These are phyloP conservation scores for Perca flavescens DNA, from an alignment of 2,113 vertebrate species.

Conservation along the genomic window DNA sequence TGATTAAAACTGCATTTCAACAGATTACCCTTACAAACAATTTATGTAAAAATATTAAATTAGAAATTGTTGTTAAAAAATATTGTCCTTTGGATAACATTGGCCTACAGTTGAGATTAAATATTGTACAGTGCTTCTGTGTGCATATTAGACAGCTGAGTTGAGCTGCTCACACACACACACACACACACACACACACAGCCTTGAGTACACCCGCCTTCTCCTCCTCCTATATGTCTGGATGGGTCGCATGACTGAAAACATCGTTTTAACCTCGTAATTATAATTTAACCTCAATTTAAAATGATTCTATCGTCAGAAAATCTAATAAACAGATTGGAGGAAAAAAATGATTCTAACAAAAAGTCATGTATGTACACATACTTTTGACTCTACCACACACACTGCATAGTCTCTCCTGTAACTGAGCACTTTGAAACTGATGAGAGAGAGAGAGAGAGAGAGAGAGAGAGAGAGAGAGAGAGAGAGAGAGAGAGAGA, in stretches of 20 bases:
- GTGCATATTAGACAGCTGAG: background rate
- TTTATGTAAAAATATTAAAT: background rate
- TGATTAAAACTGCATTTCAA: background rate
- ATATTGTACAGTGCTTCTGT: background rate
- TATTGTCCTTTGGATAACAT: background rate
- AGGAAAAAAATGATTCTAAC: background rate
- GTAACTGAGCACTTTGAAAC: background rate
- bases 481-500: background rate
- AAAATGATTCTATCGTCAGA: background rate
- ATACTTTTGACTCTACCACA: background rate
- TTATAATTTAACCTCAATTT: background rate
- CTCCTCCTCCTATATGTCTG: too few relatives aligned
- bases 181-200: too few relatives aligned
- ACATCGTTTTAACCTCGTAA: too few relatives aligned
- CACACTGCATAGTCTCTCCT: background rate
- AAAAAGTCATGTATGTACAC: background rate
- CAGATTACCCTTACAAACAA: background rate
- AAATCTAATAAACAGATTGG: too few relatives aligned
- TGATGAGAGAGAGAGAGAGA: background rate
- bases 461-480: background rate
- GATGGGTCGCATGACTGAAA: too few relatives aligned
- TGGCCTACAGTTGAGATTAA: background rate
- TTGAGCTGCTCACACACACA: constrained; percentile 8
- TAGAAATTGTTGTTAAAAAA: background rate
- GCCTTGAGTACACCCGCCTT: too few relatives aligned